Percentiles rank a stretch among this genome's conserved stretches.
Conservation (phyloP, 1,140 invertebrate genomes). For the Nylanderia fulva region DNA sequence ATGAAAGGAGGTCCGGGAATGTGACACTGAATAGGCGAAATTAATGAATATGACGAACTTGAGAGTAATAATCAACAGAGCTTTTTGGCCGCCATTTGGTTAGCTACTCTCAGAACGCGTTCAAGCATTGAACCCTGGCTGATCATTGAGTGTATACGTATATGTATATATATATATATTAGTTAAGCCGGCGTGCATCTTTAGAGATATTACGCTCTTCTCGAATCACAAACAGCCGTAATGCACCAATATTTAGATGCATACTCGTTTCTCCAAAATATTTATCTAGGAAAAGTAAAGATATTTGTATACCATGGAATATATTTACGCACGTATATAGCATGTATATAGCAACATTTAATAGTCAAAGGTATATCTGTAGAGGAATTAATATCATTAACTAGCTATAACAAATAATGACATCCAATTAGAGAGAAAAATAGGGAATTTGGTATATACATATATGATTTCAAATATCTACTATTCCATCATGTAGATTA, state of each 20-base stretch:
- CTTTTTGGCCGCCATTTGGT: slow-evolving; percentile 60
- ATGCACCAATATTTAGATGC: background rate
- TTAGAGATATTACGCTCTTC: background rate
- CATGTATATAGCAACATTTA: background rate
- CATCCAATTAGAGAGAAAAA: slow-evolving; percentile 39
- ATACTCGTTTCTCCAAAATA: background rate
- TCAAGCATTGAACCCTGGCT: background rate
- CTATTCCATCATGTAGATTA: background rate
- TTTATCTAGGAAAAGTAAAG: background rate
- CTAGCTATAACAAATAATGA: background rate
- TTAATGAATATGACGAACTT: slow-evolving; percentile 72
- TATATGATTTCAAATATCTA: background rate
- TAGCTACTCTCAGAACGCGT: slow-evolving; percentile 14
- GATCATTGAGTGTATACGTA: background rate
- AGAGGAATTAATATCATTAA: background rate
- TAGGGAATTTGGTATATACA: background rate
- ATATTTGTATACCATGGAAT: background rate
- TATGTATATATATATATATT: background rate
- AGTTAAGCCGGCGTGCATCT: background rate
- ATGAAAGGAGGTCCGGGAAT: slow-evolving; percentile 55
- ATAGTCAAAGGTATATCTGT: background rate
- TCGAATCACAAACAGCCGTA: background rate
- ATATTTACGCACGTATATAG: background rate
- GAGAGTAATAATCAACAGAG: slow-evolving; percentile 67
- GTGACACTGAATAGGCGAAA: slow-evolving; percentile 72